Conservation (phyloP, 2,888 invertebrate species). For the Phortica magna region DNA sequence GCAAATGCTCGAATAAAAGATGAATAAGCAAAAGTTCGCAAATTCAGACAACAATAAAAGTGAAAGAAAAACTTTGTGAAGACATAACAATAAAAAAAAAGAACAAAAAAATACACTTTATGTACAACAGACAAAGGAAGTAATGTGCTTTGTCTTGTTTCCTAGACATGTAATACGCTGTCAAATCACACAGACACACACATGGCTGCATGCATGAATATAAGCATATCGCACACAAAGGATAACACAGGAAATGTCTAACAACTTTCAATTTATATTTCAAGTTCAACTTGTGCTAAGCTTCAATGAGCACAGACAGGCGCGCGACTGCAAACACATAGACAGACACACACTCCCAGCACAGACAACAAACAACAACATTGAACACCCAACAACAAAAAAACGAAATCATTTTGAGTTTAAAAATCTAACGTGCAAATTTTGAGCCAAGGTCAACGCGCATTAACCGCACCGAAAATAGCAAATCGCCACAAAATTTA, state of each 20-base stretch:
- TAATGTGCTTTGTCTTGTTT: constrained; percentile 32
- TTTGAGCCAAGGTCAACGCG: constrained; percentile 27
- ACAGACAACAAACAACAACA: background rate
- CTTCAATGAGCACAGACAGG: constrained; percentile 24
- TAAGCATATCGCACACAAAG: background rate
- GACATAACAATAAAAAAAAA: background rate
- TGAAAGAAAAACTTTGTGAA: background rate
- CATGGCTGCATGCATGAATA: constrained; percentile 16
- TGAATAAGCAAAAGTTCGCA: background rate
- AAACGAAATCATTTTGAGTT: too few relatives aligned
- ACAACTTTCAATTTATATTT: constrained; percentile 46
- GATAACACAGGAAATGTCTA: constrained; percentile 20
- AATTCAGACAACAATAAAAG: constrained; percentile 26
- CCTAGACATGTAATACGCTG: constrained; percentile 17
- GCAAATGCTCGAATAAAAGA: background rate
- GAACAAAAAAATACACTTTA: constrained; percentile 7
- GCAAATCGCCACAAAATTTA: background rate
- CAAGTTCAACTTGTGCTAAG: constrained; percentile 53
- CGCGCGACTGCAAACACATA: background rate
- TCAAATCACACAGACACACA: constrained; percentile 14
- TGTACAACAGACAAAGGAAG: constrained; percentile 27
- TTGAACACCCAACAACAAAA: background rate
- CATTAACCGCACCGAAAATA: background rate
- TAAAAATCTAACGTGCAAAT: constrained; percentile 34
- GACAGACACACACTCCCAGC: background rate